A percentile compares a stretch with the other conserved stretches of the same genome.
Conservation (phyloP, 30 jellyfish, hydroid and myxozoan species). For the Clytia hemisphaerica region DNA sequence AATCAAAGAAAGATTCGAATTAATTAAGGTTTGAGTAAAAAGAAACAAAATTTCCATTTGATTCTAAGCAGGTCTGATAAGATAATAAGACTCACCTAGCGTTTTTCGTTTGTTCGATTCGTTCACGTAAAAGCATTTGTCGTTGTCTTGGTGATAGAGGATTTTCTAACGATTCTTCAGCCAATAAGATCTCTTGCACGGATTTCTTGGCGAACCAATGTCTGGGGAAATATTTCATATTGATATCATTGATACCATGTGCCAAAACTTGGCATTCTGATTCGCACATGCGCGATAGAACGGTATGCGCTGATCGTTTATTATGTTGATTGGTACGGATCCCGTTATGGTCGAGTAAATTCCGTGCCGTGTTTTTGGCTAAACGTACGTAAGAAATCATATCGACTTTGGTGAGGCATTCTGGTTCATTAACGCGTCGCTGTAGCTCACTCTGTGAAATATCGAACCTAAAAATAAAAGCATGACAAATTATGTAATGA, state of each 20-base stretch:
- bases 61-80: neutral
- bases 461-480: conserved; percentile 64
- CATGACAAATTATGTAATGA: too few relatives aligned
- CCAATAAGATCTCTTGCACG: conserved; percentile 20
- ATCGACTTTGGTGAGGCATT: conserved; percentile 81
- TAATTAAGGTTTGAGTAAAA: too few relatives aligned
- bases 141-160: neutral
- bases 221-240: conserved; percentile 52
- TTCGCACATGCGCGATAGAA: conserved; percentile 75
- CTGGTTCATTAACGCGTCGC: conserved; percentile 76
- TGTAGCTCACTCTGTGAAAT: conserved; percentile 54
- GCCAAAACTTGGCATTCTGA: conserved; percentile 71
- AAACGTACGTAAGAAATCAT: conserved; percentile 83
- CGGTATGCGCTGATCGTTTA: conserved; percentile 67
- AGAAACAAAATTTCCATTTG: too few relatives aligned
- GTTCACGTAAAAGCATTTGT: conserved; percentile 15
- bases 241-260: conserved; percentile 48
- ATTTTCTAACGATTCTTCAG: neutral
- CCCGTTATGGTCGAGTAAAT: conserved; percentile 55
- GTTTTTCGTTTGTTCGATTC: conserved; percentile 37
- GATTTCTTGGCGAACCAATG: conserved; percentile 33
- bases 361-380: conserved; percentile 82
- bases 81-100: conserved; percentile 28
- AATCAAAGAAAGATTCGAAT: too few relatives aligned
- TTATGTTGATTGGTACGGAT: conserved; percentile 49